Evolutionary conservation across 2,113 vertebrate genomes (phyloP).

Genomic region (Melanocharis versteri): DNA sequence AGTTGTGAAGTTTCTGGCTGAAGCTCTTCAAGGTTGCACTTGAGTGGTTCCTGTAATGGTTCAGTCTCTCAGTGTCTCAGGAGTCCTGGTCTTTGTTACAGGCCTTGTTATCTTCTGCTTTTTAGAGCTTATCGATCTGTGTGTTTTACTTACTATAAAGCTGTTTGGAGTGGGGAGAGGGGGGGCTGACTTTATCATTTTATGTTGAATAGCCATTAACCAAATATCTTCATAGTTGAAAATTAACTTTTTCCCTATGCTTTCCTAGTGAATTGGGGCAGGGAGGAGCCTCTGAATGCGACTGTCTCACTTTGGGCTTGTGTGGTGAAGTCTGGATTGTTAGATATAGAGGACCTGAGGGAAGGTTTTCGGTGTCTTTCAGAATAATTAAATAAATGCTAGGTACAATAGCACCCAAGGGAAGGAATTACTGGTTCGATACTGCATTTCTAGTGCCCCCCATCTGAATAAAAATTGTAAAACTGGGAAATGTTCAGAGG

Average conservation of each 20-base stretch:
- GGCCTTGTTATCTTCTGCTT: neutral
- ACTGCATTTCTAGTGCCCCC: neutral
- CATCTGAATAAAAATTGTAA: neutral
- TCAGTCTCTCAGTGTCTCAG: neutral
- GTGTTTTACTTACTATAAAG: neutral
- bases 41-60: neutral
- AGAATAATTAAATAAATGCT: neutral
- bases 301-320: neutral
- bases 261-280: neutral
- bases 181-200: accelerated
- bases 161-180: neutral
- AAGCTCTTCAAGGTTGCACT: neutral
- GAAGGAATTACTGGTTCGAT: neutral
- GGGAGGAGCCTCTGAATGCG: neutral
- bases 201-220: neutral
- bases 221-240: neutral
- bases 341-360: neutral
- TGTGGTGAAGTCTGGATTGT: neutral
- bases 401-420: neutral
- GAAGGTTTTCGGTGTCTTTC: neutral
- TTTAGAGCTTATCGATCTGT: neutral
- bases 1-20: neutral
- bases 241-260: neutral
- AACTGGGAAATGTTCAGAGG: neutral
- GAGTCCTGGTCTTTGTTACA: neutral